Conservation (phyloP, 2,113 vertebrate genomes). For the Pomatostomus ruficeps region DNA sequence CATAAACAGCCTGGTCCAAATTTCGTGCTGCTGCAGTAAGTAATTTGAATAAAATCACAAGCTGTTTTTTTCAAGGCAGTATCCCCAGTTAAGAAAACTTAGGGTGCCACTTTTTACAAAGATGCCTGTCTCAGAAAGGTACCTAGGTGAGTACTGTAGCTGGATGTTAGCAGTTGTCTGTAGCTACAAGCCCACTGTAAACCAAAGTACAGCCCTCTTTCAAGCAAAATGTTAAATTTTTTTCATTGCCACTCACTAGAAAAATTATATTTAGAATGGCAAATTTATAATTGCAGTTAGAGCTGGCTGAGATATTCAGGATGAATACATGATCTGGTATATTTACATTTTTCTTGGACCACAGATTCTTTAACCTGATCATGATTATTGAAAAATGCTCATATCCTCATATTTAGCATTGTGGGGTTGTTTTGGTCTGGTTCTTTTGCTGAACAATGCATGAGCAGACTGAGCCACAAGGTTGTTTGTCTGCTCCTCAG, state of each 20-base stretch:
- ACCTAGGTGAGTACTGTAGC: not conserved
- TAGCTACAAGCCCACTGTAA: not conserved
- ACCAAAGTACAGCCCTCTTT: not conserved
- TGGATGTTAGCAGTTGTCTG: not conserved
- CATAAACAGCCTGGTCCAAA: constrained; percentile 51
- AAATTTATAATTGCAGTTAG: not conserved
- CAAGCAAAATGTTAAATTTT: not conserved
- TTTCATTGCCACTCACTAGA: not conserved
- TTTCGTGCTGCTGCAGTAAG: constrained; percentile 47
- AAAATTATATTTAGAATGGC: not conserved
- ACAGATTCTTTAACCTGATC: not conserved
- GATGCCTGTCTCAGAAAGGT: not conserved
- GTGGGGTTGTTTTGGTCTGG: not conserved
- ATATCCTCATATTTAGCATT: not conserved
- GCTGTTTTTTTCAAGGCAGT: constrained; percentile 19
- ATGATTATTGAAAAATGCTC: not conserved
- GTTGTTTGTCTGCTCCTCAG: not conserved
- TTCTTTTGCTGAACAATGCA: not conserved
- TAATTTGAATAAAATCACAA: constrained; percentile 55
- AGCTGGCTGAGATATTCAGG: not conserved
- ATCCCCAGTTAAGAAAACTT: constrained; percentile 16
- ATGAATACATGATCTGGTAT: not conserved
- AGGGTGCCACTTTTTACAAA: constrained; percentile 3
- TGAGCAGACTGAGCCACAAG: not conserved
- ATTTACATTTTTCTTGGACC: not conserved